phyloP scores from a whole-genome alignment of 1,140 invertebrate species.

The Elysia chlorotica region DNA sequence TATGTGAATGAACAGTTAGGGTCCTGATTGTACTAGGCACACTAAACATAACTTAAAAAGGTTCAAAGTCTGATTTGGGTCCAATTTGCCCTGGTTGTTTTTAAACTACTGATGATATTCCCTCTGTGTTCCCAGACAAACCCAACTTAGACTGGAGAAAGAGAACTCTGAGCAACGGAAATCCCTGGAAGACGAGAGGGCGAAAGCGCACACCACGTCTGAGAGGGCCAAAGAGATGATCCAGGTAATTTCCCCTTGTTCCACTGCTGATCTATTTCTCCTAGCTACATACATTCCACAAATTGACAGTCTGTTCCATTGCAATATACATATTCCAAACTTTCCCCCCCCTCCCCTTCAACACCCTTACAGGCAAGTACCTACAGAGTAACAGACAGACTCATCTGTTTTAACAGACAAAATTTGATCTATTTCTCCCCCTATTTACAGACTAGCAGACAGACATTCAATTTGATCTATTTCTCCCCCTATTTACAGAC shows the following conservation, averaged over 20 bases:
- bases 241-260: too few relatives aligned
- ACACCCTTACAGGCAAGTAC: too few relatives aligned
- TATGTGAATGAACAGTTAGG: too few relatives aligned
- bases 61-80: not conserved
- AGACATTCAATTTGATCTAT: not conserved
- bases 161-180: constrained; percentile 42
- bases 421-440: too few relatives aligned
- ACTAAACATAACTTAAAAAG: not conserved
- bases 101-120: too few relatives aligned
- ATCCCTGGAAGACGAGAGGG: constrained; percentile 41
- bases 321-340: not conserved
- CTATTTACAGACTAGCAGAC: not conserved
- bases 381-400: too few relatives aligned
- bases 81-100: too few relatives aligned
- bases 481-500: too few relatives aligned
- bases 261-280: too few relatives aligned
- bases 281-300: too few relatives aligned
- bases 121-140: constrained; percentile 38
- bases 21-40: not conserved
- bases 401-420: too few relatives aligned
- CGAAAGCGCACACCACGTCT: constrained; percentile 44
- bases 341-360: not conserved
- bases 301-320: not conserved
- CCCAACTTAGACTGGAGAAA: constrained; percentile 43
- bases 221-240: constrained; percentile 56